Evolutionary conservation across 2,113 vertebrate genomes (phyloP), one percentile per base, ranked within the genome.

Genomic region (Sprattus sprattus): DNA sequence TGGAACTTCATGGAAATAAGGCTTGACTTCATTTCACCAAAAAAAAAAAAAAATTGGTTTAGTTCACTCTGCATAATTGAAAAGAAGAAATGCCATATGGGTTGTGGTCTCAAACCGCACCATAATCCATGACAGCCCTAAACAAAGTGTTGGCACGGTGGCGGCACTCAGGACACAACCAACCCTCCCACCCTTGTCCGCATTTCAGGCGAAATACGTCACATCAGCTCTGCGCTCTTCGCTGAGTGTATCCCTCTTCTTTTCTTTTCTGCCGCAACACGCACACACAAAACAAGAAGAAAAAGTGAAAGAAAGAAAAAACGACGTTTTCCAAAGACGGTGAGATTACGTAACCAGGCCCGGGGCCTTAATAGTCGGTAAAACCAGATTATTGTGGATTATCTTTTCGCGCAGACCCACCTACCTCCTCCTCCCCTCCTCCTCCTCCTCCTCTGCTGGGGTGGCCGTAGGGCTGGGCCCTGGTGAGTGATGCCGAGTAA

Each of bases 351-450:
- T 94, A 95, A 94, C 78, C 93, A 93, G 91, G 91, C 89, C 83
- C 90, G 84, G 90, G 92, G 89, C 87, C 91, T 91, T 94, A 93
- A 94, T 94, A 94, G 94, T 94, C 93, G 91, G 93, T 95, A 94
- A 95, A 95, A 94, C 93, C 93, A 94, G 95, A 95, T 96, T 95
- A 96, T 91, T 86, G 87, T 50, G 94, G 94, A 95, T 96, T 95
- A 95, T 86, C 45, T 50, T 84, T 80, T 28, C 20, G 52, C 45
- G 22, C 52, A 28, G 82, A 86, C 81, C 84, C 86, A 28, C 87
- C 88, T 32, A 60, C 57, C 57, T 22, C 57, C 9, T 28, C 64
- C 64, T 1, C 64, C 6, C 25, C 64, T 10, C 8, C 22, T 28
- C n/a, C 64, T 87, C 90, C 88, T 87, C 85, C 84, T 81, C 18